These are phyloP conservation scores for Altica lythri DNA, from an alignment of 2,888 invertebrate species.

Conservation along the genomic window DNA sequence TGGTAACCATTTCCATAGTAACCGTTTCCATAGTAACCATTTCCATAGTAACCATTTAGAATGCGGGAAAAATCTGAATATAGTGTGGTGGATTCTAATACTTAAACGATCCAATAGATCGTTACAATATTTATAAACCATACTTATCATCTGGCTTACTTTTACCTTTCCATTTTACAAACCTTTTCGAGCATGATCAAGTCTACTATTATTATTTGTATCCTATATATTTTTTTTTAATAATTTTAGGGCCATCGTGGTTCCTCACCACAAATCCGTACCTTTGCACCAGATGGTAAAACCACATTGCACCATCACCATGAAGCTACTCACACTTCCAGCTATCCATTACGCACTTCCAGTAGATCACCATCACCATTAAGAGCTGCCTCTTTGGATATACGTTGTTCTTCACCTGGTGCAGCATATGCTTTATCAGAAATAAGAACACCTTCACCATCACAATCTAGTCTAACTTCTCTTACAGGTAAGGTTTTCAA, in stretches of 20 bases:
- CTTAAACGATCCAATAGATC: too few relatives aligned
- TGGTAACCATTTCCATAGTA: too few relatives aligned
- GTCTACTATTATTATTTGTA: too few relatives aligned
- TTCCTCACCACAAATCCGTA: conserved; percentile 82
- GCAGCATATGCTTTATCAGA: conserved; percentile 52
- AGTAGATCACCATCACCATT: conserved; percentile 79
- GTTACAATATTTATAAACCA: too few relatives aligned
- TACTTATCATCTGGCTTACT: too few relatives aligned
- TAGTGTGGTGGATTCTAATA: too few relatives aligned
- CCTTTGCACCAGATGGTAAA: conserved; percentile 81
- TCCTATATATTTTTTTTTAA: too few relatives aligned
- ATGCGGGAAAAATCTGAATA: too few relatives aligned
- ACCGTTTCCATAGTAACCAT: too few relatives aligned
- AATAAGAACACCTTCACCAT: conserved; percentile 66
- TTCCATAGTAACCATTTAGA: too few relatives aligned
- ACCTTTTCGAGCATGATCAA: too few relatives aligned
- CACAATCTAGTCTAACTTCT: conserved; percentile 74
- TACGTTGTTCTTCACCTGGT: conserved; percentile 66
- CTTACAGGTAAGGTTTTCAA: conserved; percentile 57
- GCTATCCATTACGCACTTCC: conserved; percentile 57
- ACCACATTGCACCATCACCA: conserved; percentile 56
- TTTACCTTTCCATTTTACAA: too few relatives aligned
- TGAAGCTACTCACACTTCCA: conserved; percentile 52
- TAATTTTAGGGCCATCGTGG: conserved; percentile 70
- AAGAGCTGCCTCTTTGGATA: conserved; percentile 77